Evolutionary conservation across 2,888 invertebrate genomes (phyloP), one percentile per base, ranked within the genome.

Genomic region (Diaperis boleti): DNA sequence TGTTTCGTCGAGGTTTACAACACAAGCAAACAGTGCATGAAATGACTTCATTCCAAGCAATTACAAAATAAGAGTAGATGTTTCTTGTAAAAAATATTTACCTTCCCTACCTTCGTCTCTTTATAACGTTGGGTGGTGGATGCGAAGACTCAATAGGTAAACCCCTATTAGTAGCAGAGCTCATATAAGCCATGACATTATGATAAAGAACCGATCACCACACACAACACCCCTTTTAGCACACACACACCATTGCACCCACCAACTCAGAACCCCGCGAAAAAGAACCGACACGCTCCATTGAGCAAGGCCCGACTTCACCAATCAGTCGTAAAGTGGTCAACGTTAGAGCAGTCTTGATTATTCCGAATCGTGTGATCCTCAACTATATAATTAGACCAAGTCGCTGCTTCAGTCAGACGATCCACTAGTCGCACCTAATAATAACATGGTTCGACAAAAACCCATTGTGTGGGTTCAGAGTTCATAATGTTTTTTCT

Each of bases 171-270:
- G 65, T 61, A 37, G 69, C 69, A 14, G 69, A 65, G 62, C 69
- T 71, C 56, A 72, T 64, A 62, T 72, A 71, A 62, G 72, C 72
- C 72, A 72, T 72, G 65, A 67, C 72, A 72, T 72, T 54, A 63
- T 72, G 70, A 56, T 55, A 11, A 31, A 42, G 44, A n/a, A 44
- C 47, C 7, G 15, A 50, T 39, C 29, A 10, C 22, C 10, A 42
- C 62, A 50, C 18, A 45, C 26, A 54, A 26, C 0, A 54, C 26
- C 13, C 33, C 37, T 29, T 11, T 7, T 8, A 45, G 10, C 20
- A 31, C 29, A 44, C 31, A 3, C 37, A 52, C 18, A 17, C 10
- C 41, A 42, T 42, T n/a, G 14, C 15, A 13, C 1, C 39, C 39
- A 15, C 35, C n/a, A 2, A 39, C 37, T 14, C 11, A 42, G 7